Evolutionary conservation across 2,888 invertebrate species (phyloP).

Genomic region (Anoncus sp.): DNA sequence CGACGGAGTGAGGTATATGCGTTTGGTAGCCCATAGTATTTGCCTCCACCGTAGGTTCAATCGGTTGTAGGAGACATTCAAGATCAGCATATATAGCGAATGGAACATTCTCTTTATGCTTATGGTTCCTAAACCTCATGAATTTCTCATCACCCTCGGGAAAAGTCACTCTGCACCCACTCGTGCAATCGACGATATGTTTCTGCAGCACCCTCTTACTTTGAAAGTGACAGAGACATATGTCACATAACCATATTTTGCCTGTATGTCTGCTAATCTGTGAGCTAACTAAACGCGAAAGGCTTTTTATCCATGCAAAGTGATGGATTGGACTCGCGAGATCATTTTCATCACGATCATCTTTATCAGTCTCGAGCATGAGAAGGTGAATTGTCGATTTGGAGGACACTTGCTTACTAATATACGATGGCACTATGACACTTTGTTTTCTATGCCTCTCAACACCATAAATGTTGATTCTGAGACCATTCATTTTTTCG

Average conservation of each 20-base stretch:
- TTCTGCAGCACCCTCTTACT: background rate
- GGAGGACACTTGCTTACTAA: background rate
- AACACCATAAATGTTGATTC: slow-evolving; percentile 21
- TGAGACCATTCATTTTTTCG: slow-evolving; percentile 4
- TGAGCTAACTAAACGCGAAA: slow-evolving; percentile 23
- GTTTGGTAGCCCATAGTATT: too few species aligned
- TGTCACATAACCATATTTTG: slow-evolving; percentile 19
- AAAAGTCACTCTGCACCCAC: slow-evolving; percentile 7
- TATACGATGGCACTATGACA: background rate
- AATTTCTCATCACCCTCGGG: slow-evolving; percentile 13
- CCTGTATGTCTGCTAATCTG: background rate
- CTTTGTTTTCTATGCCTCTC: background rate
- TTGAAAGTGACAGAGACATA: slow-evolving; percentile 17
- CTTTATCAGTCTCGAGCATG: background rate
- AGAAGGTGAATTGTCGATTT: slow-evolving; percentile 13
- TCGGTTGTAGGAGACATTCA: slow-evolving; percentile 11
- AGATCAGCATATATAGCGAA: slow-evolving; percentile 38
- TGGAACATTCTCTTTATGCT: slow-evolving; percentile 26
- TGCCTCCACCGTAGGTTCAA: background rate
- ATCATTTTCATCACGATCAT: background rate
- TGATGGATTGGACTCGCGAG: slow-evolving; percentile 3
- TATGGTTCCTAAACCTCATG: slow-evolving; percentile 27
- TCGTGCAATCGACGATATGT: slow-evolving; percentile 19
- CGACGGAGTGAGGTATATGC: too few species aligned
- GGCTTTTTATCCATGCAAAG: slow-evolving; percentile 26